phyloP scores from a whole-genome alignment of 2,113 vertebrate species.

The Cottus gobio region DNA sequence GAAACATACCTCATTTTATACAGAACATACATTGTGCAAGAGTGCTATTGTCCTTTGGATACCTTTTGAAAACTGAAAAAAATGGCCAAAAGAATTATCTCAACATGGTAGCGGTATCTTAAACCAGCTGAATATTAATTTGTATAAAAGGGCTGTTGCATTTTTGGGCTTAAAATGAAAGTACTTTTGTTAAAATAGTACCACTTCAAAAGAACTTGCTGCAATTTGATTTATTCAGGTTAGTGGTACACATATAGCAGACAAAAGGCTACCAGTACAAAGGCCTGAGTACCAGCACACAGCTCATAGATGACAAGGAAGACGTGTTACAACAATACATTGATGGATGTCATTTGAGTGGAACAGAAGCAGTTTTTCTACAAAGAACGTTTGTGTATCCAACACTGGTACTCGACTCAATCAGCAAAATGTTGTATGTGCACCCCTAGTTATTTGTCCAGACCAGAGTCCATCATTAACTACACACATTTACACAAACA shows the following conservation, averaged over 20 bases:
- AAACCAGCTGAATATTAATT: conserved; percentile 46
- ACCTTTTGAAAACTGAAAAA: conserved; percentile 49
- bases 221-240: conserved; percentile 65
- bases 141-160: conserved; percentile 64
- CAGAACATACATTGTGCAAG: conserved; percentile 70
- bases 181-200: conserved; percentile 42
- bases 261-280: conserved; percentile 5
- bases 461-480: conserved; percentile 40
- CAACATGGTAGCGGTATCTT: conserved; percentile 38
- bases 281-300: conserved; percentile 35
- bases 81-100: conserved; percentile 49
- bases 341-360: background rate
- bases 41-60: conserved; percentile 69
- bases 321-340: background rate
- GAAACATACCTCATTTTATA: conserved; percentile 87
- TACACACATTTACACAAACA: conserved; percentile 34
- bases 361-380: conserved; percentile 15
- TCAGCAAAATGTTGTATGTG: conserved; percentile 53
- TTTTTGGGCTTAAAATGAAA: conserved; percentile 54
- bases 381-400: background rate
- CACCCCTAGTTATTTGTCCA: conserved; percentile 46
- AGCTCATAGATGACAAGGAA: background rate
- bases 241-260: conserved; percentile 52
- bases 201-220: conserved; percentile 58
- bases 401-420: conserved; percentile 27